Percentiles rank a stretch among this genome's conserved stretches.
Conservation (phyloP, 2,113 vertebrate genomes). For the Scytalopus superciliaris region DNA sequence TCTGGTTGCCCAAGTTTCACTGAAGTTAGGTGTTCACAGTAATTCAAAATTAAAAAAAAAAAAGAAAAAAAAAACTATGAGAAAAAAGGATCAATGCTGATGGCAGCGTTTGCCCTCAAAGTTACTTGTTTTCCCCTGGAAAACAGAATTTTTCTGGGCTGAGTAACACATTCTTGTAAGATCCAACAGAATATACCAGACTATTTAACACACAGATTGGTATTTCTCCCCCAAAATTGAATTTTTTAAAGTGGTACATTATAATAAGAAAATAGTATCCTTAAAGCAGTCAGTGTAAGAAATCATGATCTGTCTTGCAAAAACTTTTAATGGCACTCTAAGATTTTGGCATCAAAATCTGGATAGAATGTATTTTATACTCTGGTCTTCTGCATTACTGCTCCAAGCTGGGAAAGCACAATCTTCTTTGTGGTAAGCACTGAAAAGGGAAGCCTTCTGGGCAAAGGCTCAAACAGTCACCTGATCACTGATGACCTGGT, state of each 20-base stretch:
- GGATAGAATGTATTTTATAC: neutral
- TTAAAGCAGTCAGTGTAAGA: neutral
- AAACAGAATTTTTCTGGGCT: neutral
- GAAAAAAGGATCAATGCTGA: neutral
- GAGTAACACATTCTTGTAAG: neutral
- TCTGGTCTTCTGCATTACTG: neutral
- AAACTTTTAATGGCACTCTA: neutral
- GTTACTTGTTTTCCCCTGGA: neutral
- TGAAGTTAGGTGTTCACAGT: neutral
- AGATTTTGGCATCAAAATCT: neutral
- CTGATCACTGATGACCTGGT: neutral
- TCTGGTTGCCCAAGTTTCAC: neutral
- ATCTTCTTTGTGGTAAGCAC: neutral
- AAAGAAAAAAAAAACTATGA: neutral
- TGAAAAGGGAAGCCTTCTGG: neutral
- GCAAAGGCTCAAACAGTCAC: neutral
- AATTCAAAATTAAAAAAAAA: neutral
- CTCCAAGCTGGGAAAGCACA: neutral
- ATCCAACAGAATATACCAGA: neutral
- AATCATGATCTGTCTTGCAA: neutral
- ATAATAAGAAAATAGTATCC: neutral
- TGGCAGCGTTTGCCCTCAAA: neutral
- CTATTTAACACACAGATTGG: neutral
- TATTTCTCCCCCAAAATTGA: neutral
- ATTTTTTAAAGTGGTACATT: neutral